Conservation (phyloP, 2,797 vertebrate genomes). For the Coreius guichenoti region DNA sequence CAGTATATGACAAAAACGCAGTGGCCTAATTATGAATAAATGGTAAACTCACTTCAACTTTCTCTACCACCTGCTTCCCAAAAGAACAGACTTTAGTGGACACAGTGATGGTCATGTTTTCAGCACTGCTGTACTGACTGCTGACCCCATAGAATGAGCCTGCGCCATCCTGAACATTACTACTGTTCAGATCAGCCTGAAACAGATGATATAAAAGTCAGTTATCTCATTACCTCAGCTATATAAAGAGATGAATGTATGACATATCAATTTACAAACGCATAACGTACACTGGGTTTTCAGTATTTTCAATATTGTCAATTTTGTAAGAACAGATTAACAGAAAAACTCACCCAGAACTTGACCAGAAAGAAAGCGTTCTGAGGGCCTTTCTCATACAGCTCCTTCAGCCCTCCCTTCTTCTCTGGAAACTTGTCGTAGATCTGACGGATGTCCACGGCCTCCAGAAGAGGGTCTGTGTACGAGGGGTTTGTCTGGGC, state of each 20-base stretch:
- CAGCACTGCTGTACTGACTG: conserved; percentile 92
- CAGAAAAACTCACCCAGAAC: conserved; percentile 86
- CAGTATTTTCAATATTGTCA: not conserved
- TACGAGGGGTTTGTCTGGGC: conserved; percentile 91
- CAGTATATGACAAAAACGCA: not conserved
- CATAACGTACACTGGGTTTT: not conserved
- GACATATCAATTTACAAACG: not conserved
- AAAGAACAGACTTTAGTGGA: conserved; percentile 97
- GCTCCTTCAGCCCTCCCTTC: conserved; percentile 94
- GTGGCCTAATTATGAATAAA: not conserved
- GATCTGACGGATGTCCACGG: conserved; percentile 95
- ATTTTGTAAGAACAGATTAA: not conserved
- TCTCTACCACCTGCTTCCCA: conserved; percentile 95
- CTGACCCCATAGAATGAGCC: conserved; percentile 92
- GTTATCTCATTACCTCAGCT: not conserved
- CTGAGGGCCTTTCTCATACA: conserved; percentile 92
- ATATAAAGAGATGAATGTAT: not conserved
- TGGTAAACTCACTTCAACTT: conserved; percentile 88
- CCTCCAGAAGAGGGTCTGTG: conserved; percentile 92
- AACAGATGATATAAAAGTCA: not conserved
- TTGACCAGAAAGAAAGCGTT: conserved; percentile 96
- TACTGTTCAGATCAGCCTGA: conserved; percentile 92
- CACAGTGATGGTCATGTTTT: conserved; percentile 94
- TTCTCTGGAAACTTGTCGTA: conserved; percentile 97
- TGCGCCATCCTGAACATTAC: conserved; percentile 88